Evolutionary conservation across 2,797 vertebrate species (phyloP), one percentile per base, ranked within the genome.

Genomic region (Anniella stebbinsi): DNA sequence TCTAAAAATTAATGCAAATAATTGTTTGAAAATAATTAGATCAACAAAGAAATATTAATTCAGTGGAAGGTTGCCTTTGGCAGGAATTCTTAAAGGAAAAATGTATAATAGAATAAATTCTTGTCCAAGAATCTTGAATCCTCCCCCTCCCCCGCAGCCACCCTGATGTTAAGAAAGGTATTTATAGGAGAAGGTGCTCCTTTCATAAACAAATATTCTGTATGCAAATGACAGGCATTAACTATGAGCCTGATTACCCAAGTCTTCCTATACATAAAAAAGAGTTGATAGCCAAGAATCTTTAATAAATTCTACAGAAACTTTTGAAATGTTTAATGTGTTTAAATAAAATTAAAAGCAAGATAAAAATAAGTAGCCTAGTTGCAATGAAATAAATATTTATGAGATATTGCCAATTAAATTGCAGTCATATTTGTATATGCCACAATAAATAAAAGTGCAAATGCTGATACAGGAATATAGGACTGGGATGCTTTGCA

Each of bases 341-440:
- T n/a, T 60, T 78, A 77, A 66, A 78, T n/a, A 87, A 77, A 80
- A 36, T 80, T 66, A 87, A 81, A 23, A 45, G 28, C 77, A 76
- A 80, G 51, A 86, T 80, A 86, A 80, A 87, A 89, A 57, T 66
- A 87, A 48, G 36, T 86, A 80, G 83, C 33, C 54, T 82, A 80
- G 45, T 41, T 51, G 72, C 33, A 77, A 33, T 77, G 30, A 89
- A 63, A 82, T 89, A 94, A 91, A 88, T 92, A 92, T 95, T 94
- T 93, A 93, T 92, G 82, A 93, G 92, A 85, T 87, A 94, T 89
- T 94, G 92, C 63, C 87, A 90, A 93, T 90, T 86, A 93, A 95
- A 89, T 91, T 91, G 89, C 86, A 63, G 72, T 91, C 82, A 88
- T 93, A 88, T 86, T 92, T 66, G 84, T 82, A 90, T 88, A 92